These are phyloP conservation scores for Girardinichthys multiradiatus DNA, from an alignment of 2,113 vertebrate genomes.

Conservation along the genomic window DNA sequence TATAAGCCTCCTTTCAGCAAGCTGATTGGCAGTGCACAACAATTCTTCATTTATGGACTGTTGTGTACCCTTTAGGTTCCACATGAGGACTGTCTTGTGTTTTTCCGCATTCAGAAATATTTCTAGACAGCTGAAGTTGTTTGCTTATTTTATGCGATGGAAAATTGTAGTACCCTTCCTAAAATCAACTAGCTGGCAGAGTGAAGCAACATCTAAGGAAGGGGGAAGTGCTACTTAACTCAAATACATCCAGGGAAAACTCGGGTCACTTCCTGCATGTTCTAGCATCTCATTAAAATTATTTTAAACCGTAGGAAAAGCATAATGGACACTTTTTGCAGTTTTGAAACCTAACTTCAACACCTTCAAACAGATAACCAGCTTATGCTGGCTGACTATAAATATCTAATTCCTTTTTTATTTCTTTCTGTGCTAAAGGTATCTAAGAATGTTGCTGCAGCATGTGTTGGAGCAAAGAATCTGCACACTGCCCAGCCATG, in stretches of 20 bases:
- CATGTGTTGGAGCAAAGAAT: constrained; percentile 88
- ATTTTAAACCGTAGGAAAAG: background rate
- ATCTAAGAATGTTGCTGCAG: constrained; percentile 88
- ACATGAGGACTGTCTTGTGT: too few species aligned
- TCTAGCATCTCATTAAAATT: background rate
- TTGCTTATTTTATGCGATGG: too few species aligned
- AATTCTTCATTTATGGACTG: too few species aligned
- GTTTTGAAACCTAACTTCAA: background rate
- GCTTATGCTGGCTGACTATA: background rate
- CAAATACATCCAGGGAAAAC: background rate
- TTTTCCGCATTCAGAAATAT: too few species aligned
- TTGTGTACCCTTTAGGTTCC: too few species aligned
- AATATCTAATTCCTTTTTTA: background rate
- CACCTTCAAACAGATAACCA: background rate
- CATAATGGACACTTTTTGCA: background rate
- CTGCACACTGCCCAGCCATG: constrained; percentile 82
- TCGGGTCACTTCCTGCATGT: background rate
- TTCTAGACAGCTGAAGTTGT: too few species aligned
- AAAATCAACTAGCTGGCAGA: background rate
- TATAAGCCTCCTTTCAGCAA: too few species aligned
- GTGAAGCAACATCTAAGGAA: background rate
- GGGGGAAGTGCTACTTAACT: background rate
- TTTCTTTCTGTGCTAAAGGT: constrained; percentile 73
- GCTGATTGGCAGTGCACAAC: too few species aligned
- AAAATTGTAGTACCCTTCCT: too few species aligned